phyloP scores from a whole-genome alignment of 2,888 invertebrate genomes.

The Zaprionus lineosus region DNA sequence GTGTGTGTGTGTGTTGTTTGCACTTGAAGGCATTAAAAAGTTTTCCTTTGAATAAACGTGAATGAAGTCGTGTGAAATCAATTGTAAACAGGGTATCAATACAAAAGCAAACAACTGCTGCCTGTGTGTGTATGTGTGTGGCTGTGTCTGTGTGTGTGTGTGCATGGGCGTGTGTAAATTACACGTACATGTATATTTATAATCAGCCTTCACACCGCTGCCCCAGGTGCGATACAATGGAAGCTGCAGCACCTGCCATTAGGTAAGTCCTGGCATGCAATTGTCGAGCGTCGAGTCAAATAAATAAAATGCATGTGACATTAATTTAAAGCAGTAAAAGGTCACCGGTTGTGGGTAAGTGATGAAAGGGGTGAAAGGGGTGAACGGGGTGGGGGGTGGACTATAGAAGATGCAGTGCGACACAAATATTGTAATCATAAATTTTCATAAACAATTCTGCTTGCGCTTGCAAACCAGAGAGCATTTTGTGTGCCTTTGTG shows the following conservation, averaged over 20 bases:
- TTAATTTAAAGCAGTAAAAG: slow-evolving; percentile 56
- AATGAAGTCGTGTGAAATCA: slow-evolving; percentile 77
- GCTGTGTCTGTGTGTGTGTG: slow-evolving; percentile 3
- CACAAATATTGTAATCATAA: slow-evolving; percentile 78
- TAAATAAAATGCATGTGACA: slow-evolving; percentile 55
- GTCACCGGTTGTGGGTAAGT: too few species aligned
- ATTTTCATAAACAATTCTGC: slow-evolving; percentile 77
- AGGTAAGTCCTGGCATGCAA: slow-evolving; percentile 40
- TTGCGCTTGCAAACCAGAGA: slow-evolving; percentile 52
- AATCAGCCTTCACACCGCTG: slow-evolving; percentile 41
- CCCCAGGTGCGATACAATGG: not conserved
- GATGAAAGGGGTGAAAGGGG: not conserved
- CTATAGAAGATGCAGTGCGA: slow-evolving; percentile 68
- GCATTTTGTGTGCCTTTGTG: slow-evolving; percentile 50
- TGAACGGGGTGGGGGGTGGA: not conserved
- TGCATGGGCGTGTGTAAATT: slow-evolving; percentile 27
- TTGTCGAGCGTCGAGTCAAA: slow-evolving; percentile 36
- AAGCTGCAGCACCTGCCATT: slow-evolving; percentile 29
- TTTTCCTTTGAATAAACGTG: slow-evolving; percentile 68
- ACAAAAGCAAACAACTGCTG: slow-evolving; percentile 39
- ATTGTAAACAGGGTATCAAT: slow-evolving; percentile 75
- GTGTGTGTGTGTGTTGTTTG: slow-evolving; percentile 43
- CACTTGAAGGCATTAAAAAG: slow-evolving; percentile 72
- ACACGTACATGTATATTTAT: slow-evolving; percentile 57
- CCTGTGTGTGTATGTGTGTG: not conserved